Percentiles rank a stretch among this genome's conserved stretches.
Evolutionary conservation across 2,888 invertebrate species (phyloP).

Genomic region (Osedax frankpressi): DNA sequence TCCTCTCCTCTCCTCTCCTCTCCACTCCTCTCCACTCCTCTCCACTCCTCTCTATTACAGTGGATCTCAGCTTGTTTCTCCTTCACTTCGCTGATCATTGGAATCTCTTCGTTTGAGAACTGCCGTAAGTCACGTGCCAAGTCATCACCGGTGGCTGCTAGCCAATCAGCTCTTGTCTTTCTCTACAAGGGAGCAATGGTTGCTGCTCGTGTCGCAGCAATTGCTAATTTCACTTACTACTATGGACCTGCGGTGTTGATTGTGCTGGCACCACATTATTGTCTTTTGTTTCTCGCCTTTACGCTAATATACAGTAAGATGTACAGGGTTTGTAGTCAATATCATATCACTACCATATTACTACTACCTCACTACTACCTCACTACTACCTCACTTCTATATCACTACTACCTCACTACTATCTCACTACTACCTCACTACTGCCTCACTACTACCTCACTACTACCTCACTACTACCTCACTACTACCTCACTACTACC

Average conservation of each 20-base stretch:
- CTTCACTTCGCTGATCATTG: conserved; percentile 21
- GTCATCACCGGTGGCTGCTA: conserved; percentile 2
- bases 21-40: neutral
- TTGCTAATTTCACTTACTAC: conserved; percentile 20
- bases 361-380: too few species aligned
- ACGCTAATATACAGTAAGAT: conserved; percentile 21
- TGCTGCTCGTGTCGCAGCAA: conserved; percentile 17
- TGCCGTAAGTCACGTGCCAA: conserved; percentile 21
- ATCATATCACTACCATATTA: too few species aligned
- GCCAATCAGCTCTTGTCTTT: conserved; percentile 16
- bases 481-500: neutral
- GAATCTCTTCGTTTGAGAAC: conserved; percentile 20
- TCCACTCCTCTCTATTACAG: conserved; percentile 1
- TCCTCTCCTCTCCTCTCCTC: neutral
- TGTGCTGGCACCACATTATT: conserved; percentile 20
- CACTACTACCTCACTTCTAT: neutral
- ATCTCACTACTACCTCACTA: neutral
- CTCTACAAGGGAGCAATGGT: conserved; percentile 18
- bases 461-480: neutral
- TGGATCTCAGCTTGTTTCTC: conserved; percentile 18
- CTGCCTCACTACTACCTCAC: neutral
- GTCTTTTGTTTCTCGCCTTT: conserved; percentile 20
- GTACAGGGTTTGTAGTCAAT: conserved; percentile 18
- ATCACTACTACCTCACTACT: neutral
- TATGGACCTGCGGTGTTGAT: conserved; percentile 18